Percentiles rank a stretch among this genome's conserved stretches.
Conservation (phyloP, 1,140 invertebrate genomes). For the Drosophila azteca region DNA sequence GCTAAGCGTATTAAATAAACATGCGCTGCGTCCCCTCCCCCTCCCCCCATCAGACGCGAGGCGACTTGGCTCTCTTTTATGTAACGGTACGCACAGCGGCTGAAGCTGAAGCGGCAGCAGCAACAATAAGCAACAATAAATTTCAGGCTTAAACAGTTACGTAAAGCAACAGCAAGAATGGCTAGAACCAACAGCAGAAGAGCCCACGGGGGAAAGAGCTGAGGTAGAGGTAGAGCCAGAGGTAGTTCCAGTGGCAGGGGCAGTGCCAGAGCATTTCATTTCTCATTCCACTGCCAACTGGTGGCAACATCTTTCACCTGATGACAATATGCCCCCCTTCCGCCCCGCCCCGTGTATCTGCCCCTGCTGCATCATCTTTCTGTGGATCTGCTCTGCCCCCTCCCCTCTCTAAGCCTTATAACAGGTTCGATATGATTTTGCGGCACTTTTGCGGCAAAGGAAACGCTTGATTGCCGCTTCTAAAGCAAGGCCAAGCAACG, state of each 20-base stretch:
- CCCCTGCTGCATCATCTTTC: background rate
- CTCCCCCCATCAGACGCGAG: background rate
- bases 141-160: slow-evolving; percentile 78
- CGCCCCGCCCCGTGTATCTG: no score
- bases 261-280: slow-evolving; percentile 20
- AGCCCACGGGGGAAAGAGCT: background rate
- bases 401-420: slow-evolving; percentile 45
- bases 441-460: slow-evolving; percentile 75
- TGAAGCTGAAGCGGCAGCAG: slow-evolving; percentile 32
- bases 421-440: slow-evolving; percentile 80
- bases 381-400: background rate
- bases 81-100: slow-evolving; percentile 67
- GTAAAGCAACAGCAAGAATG: slow-evolving; percentile 60
- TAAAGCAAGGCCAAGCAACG: slow-evolving; percentile 77
- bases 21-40: slow-evolving; percentile 39
- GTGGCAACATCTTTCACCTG: slow-evolving; percentile 66
- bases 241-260: background rate
- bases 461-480: slow-evolving; percentile 77
- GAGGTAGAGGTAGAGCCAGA: no score
- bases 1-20: slow-evolving; percentile 80
- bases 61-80: slow-evolving; percentile 59
- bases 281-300: slow-evolving; percentile 9
- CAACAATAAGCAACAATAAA: slow-evolving; percentile 74
- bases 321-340: slow-evolving; percentile 1
- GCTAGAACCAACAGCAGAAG: slow-evolving; percentile 14